Evolutionary conservation across 2,113 vertebrate genomes (phyloP).

Genomic region (Pycnonotus jocosus): DNA sequence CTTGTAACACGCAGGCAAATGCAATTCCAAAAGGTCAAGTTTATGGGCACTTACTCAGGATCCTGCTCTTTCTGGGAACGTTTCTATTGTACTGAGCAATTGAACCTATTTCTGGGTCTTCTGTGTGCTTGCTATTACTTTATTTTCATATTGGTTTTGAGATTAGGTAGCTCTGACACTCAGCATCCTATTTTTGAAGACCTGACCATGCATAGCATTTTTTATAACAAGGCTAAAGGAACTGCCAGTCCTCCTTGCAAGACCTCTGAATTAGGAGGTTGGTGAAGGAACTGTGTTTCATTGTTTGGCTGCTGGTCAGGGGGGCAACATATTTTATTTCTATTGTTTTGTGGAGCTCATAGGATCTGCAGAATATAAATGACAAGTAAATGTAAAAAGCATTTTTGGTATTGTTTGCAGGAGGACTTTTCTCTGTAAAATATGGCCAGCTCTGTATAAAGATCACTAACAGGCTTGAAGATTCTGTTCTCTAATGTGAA

Average conservation of each 20-base stretch:
- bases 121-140: not conserved
- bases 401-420: not conserved
- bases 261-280: not conserved
- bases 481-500: not conserved
- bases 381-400: not conserved
- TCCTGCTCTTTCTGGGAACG: not conserved
- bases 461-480: not conserved
- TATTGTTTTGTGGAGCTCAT: not conserved
- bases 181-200: not conserved
- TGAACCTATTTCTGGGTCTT: not conserved
- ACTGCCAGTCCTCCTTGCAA: not conserved
- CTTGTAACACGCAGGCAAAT: not conserved
- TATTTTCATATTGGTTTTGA: not conserved
- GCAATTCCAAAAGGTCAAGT: not conserved
- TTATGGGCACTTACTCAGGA: not conserved
- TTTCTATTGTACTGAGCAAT: not conserved
- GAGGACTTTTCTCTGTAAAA: not conserved
- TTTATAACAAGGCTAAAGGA: not conserved
- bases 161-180: not conserved
- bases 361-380: not conserved
- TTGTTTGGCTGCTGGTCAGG: not conserved
- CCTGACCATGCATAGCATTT: not conserved
- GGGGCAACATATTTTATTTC: not conserved
- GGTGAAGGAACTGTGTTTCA: not conserved
- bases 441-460: not conserved